These are phyloP conservation scores for Spondyliosoma cantharus DNA, from an alignment of 2,797 vertebrate species.

Conservation along the genomic window DNA sequence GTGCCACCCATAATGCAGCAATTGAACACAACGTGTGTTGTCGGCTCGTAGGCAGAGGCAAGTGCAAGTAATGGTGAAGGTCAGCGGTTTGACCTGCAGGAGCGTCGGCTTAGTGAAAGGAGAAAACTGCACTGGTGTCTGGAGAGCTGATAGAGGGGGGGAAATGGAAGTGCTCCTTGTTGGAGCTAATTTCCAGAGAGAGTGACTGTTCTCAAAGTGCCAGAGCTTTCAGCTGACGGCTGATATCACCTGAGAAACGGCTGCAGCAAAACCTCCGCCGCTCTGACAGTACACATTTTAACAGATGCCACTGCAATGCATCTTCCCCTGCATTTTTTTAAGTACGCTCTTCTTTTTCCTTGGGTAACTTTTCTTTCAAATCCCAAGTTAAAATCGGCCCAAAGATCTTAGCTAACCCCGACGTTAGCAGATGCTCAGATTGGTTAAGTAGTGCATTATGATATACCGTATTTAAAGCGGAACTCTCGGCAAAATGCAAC, in stretches of 20 bases:
- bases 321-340: neutral
- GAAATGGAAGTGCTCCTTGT: conserved; percentile 55
- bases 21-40: neutral
- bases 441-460: neutral
- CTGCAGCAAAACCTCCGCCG: conserved; percentile 1
- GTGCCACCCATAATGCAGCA: neutral
- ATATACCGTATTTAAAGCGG: neutral
- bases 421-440: neutral
- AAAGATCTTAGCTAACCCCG: neutral
- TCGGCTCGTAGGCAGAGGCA: neutral
- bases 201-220: conserved; percentile 47
- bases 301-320: conserved; percentile 19
- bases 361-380: conserved; percentile 1
- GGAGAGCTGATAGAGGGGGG: conserved; percentile 50
- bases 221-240: conserved; percentile 37
- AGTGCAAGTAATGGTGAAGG: conserved; percentile 37
- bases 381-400: neutral
- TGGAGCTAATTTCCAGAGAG: conserved; percentile 62
- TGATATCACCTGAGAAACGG: conserved; percentile 47
- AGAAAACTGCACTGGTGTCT: conserved; percentile 38
- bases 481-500: too few relatives aligned
- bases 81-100: conserved; percentile 50
- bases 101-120: conserved; percentile 17
- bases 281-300: conserved; percentile 41
- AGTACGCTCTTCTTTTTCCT: conserved; percentile 24